phyloP scores from a whole-genome alignment of 2,113 vertebrate genomes.

The Psammodynastes pulverulentus region DNA sequence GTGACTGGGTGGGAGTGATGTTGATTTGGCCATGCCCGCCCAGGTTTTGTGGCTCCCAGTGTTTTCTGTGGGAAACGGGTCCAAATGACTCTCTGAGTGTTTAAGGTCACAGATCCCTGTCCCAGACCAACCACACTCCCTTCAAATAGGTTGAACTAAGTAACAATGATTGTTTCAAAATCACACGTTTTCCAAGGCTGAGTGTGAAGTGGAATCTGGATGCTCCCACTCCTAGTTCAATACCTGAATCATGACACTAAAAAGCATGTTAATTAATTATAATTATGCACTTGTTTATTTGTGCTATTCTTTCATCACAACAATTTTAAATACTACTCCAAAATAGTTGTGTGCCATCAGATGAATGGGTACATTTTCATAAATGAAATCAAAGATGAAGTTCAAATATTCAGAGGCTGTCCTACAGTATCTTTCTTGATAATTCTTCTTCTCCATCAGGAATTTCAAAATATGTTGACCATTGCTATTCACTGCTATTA shows the following conservation, averaged over 20 bases:
- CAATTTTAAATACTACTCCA: background rate
- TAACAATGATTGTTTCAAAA: constrained; percentile 10
- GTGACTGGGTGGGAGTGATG: too few relatives aligned
- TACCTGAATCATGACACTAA: background rate
- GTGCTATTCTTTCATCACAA: background rate
- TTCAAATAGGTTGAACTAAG: background rate
- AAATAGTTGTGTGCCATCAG: background rate
- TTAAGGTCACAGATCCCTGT: too few relatives aligned
- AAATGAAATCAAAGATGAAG: constrained; percentile 11
- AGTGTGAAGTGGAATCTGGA: background rate
- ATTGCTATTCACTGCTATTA: constrained; percentile 53
- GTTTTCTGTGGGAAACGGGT: too few relatives aligned
- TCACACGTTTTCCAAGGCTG: background rate
- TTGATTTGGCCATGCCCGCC: too few relatives aligned
- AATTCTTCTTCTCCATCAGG: background rate
- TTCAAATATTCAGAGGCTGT: constrained; percentile 47
- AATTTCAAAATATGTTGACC: constrained; percentile 43
- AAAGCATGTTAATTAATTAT: background rate
- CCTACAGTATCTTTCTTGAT: background rate
- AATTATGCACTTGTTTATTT: background rate
- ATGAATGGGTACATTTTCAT: background rate
- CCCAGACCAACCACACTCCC: background rate
- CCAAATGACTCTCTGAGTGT: too few relatives aligned
- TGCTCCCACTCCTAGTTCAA: background rate
- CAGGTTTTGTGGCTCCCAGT: too few relatives aligned